Conservation (phyloP, 1,140 invertebrate species). For the Phymastichus coffea region DNA sequence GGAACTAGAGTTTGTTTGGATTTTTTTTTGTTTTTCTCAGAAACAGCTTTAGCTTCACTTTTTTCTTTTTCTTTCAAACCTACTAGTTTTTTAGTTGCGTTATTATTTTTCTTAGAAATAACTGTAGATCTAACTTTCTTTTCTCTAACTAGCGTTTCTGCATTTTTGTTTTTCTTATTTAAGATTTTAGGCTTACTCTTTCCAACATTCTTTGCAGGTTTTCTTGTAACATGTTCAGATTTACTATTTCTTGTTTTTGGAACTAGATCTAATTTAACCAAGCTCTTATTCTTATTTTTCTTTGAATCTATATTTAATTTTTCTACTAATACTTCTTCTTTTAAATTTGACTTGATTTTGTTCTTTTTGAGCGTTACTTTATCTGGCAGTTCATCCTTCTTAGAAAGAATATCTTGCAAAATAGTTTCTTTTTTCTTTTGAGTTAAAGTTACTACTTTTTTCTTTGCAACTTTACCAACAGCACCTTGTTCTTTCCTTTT, state of each 20-base stretch:
- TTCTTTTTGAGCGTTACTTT: neutral
- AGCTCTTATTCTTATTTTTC: neutral
- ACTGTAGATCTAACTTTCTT: no score
- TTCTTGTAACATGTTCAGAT: neutral
- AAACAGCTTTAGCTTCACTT: no score
- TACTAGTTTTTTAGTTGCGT: neutral
- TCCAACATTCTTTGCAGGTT: neutral
- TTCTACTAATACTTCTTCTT: neutral
- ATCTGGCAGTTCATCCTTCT: neutral
- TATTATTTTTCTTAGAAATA: no score
- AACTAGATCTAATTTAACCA: neutral
- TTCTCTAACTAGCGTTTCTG: no score
- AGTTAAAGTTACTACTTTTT: neutral
- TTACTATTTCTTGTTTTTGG: neutral
- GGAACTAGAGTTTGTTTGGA: no score
- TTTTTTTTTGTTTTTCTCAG: no score
- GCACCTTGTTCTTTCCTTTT: neutral
- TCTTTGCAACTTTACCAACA: neutral
- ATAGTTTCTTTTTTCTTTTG: neutral
- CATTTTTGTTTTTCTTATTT: slow-evolving; percentile 15
- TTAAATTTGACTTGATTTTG: slow-evolving; percentile 26
- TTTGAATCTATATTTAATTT: neutral
- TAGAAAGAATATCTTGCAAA: neutral
- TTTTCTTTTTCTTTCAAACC: neutral
- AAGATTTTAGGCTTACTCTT: slow-evolving; percentile 7